A percentile compares a stretch with the other conserved stretches of the same genome.
These are phyloP conservation scores for Cottoperca gobio DNA, from an alignment of 2,797 vertebrate genomes.

Conservation along the genomic window DNA sequence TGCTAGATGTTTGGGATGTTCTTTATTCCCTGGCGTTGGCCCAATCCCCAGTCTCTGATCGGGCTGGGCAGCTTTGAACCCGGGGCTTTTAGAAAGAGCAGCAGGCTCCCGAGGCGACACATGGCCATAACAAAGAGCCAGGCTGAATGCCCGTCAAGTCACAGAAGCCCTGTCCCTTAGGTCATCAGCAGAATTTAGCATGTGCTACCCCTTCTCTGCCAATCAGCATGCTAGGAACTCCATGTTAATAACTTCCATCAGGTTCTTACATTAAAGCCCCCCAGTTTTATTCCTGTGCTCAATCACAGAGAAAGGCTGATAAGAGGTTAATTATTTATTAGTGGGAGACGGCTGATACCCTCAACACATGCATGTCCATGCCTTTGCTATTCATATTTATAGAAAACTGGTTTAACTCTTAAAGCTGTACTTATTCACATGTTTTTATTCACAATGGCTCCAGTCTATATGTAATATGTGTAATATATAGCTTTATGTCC, in stretches of 20 bases:
- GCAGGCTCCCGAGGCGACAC: conserved; percentile 72
- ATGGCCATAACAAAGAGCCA: conserved; percentile 75
- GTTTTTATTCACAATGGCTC: background rate
- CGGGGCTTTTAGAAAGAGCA: conserved; percentile 72
- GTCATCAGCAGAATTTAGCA: conserved; percentile 69
- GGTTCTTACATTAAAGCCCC: conserved; percentile 62
- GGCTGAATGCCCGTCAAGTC: conserved; percentile 73
- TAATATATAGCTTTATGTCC: no score
- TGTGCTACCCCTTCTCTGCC: conserved; percentile 45
- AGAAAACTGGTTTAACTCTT: background rate
- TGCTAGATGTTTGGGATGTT: conserved; percentile 69
- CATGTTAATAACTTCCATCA: conserved; percentile 66
- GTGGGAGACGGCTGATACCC: conserved; percentile 2
- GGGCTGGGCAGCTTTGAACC: conserved; percentile 65
- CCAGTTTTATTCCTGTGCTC: conserved; percentile 43
- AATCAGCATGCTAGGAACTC: conserved; percentile 54
- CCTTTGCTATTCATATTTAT: background rate
- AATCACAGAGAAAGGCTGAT: conserved; percentile 16
- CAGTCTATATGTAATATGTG: background rate
- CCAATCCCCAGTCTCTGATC: conserved; percentile 54
- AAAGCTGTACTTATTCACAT: background rate
- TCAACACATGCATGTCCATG: conserved; percentile 1
- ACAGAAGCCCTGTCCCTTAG: conserved; percentile 72
- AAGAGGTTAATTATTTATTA: conserved; percentile 51
- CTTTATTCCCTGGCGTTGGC: conserved; percentile 62